Base-by-base conservation (phyloP, 2,888 invertebrate species). In the Aphrophora alni region DNA sequence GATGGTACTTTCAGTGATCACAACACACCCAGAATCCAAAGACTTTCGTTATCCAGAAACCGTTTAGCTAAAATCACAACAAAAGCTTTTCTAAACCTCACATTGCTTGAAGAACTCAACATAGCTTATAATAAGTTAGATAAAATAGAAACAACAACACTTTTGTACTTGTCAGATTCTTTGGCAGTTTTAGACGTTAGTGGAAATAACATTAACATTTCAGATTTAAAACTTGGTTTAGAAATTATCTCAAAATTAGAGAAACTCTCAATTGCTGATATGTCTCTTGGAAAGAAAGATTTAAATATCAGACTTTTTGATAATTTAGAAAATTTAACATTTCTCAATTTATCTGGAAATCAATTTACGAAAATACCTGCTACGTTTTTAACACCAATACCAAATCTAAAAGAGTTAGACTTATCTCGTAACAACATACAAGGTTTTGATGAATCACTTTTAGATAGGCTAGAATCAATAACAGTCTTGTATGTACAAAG, bases 61-160 rank as follows among this genome's bases (percentile, higher is more conserved):
- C 91, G 94, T 73, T 90, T 96, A 83, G 94, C 93, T 68, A 92
- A 94, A 87, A 90, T 96, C 84, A 93, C 94, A 83, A 92, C 93
- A 80, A 82, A 82, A 12, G 93, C 95, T 75, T 94, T 96, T 87
- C 89, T 91, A 84, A 95, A 95, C 88, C 90, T 94, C 83, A 92
- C 93, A 76, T 91, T 91, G 81, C 90, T 95, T 80, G 89, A 90
- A 82, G 92, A 93, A 85, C 89, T 96, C 83, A 95, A 95, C 88
- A 90, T 96, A 82, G 93, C 94, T 83, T 93, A 93, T 87, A 95
- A 95, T 87, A 93, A 94, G 88, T 90, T 95, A 84, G 92, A 93
- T 85, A 90, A 91, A 77, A 90, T 94, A 82, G 93, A 94, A 86
- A 88, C 91, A 68, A 89, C 90, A 83, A 90, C 92, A 0, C 91